Percentiles rank a stretch among this genome's conserved stretches.
Conservation (phyloP, 2,113 vertebrate genomes). For the Mus spicilegus region DNA sequence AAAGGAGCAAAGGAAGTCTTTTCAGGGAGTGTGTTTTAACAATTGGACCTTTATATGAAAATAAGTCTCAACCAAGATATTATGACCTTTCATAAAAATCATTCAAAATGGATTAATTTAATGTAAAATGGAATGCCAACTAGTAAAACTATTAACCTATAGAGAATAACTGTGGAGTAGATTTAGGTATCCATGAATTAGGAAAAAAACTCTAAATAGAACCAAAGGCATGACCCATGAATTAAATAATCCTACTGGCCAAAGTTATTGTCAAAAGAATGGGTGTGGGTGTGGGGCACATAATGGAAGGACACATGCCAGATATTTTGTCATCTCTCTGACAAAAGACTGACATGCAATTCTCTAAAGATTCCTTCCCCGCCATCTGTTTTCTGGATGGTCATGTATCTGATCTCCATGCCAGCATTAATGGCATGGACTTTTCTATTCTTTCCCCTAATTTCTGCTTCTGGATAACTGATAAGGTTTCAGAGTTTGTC, state of each 20-base stretch:
- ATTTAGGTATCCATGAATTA: neutral
- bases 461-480: neutral
- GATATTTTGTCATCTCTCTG: neutral
- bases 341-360: neutral
- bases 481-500: neutral
- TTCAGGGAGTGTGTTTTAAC: neutral
- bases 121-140: neutral
- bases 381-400: neutral
- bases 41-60: neutral
- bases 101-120: neutral
- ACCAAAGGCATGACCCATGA: neutral
- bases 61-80: neutral
- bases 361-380: neutral
- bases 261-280: neutral
- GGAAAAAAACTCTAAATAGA: neutral
- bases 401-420: neutral
- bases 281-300: neutral
- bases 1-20: neutral
- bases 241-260: neutral
- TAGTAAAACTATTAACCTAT: neutral
- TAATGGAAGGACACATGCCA: neutral
- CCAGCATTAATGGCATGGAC: neutral
- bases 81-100: neutral
- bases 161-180: neutral
- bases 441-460: neutral